Percentiles rank a stretch among this genome's conserved stretches.
Evolutionary conservation across 2,888 invertebrate genomes (phyloP).

Genomic region (Cephus spinipes): DNA sequence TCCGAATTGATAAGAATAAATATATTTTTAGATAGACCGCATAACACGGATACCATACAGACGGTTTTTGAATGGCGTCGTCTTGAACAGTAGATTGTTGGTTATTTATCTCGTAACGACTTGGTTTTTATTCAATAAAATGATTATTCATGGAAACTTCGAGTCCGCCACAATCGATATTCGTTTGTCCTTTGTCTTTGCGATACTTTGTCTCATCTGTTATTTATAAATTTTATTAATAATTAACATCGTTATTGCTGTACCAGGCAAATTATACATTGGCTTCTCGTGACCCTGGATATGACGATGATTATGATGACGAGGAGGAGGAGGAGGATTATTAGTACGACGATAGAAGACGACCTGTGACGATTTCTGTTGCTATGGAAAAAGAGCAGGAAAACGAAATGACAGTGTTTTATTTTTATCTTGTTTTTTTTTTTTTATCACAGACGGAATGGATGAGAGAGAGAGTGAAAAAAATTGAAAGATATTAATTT

Average conservation of each 20-base stretch:
- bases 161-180: neutral
- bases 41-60: neutral
- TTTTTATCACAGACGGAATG: constrained; percentile 4
- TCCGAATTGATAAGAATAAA: too few relatives aligned
- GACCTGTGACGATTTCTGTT: neutral
- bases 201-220: neutral
- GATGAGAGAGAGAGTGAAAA: neutral
- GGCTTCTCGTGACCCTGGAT: too few relatives aligned
- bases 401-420: constrained; percentile 6
- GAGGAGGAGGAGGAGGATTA: neutral
- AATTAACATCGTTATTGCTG: too few relatives aligned
- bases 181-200: neutral
- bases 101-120: constrained; percentile 42
- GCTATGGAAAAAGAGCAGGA: constrained; percentile 6
- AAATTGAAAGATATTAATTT: neutral
- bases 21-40: too few relatives aligned
- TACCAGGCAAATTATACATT: too few relatives aligned
- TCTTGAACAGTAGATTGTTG: constrained; percentile 53
- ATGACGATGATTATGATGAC: neutral
- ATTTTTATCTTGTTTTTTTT: constrained; percentile 15
- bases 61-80: constrained; percentile 40
- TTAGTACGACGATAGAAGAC: neutral
- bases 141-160: too few relatives aligned
- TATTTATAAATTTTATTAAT: too few relatives aligned
- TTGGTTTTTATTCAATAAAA: too few relatives aligned